A percentile compares a stretch with the other conserved stretches of the same genome.
These are phyloP conservation scores for Anarrhichthys ocellatus DNA, from an alignment of 2,113 vertebrate genomes.

Conservation along the genomic window DNA sequence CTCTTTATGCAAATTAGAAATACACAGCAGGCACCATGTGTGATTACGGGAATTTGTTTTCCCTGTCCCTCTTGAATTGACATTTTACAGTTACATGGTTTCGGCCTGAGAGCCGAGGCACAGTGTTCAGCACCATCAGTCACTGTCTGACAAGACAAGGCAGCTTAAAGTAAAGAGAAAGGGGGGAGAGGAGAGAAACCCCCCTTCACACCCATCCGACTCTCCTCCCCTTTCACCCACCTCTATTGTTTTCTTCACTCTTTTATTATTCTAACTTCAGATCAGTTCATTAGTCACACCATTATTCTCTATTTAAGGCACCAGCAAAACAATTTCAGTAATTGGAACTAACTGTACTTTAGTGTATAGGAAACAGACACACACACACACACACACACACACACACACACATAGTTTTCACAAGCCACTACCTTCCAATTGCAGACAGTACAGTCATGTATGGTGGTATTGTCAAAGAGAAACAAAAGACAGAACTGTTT, in stretches of 20 bases:
- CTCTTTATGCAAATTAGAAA: not conserved
- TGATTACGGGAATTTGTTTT: constrained; percentile 17
- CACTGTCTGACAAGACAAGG: constrained; percentile 45
- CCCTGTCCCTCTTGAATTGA: not conserved
- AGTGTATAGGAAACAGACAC: constrained; percentile 15
- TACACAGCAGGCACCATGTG: not conserved
- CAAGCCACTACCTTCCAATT: constrained; percentile 48
- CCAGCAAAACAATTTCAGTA: constrained; percentile 1
- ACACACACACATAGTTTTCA: constrained; percentile 37
- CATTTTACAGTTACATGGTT: constrained; percentile 33
- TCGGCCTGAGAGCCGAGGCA: constrained; percentile 32
- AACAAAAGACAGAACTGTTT: constrained; percentile 72
- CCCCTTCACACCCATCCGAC: constrained; percentile 10
- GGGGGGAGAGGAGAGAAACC: constrained; percentile 14
- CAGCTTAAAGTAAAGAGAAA: constrained; percentile 30
- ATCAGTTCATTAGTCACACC: constrained; percentile 37
- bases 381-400: constrained; percentile 5
- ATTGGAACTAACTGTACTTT: constrained; percentile 60
- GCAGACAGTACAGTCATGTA: constrained; percentile 52
- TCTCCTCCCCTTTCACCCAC: not conserved
- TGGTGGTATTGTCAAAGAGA: constrained; percentile 65
- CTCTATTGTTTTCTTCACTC: constrained; percentile 42
- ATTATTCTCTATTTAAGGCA: constrained; percentile 46
- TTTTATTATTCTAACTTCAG: constrained; percentile 46
- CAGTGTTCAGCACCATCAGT: constrained; percentile 48